Conservation (phyloP, 2,888 invertebrate species). For the Scaptomyza parva region DNA sequence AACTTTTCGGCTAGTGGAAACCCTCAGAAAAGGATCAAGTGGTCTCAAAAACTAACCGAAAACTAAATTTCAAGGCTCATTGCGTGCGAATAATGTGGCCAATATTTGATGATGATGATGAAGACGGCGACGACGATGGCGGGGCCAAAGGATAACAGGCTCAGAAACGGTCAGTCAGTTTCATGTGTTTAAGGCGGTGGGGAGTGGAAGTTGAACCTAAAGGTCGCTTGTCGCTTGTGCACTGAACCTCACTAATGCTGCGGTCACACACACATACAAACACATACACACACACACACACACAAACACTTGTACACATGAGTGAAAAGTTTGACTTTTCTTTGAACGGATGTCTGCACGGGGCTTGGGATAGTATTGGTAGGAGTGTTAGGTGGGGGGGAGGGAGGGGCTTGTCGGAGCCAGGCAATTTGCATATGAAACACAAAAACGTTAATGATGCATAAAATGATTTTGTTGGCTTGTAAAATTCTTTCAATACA, state of each 20-base stretch:
- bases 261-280: slow-evolving; percentile 56
- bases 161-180: slow-evolving; percentile 31
- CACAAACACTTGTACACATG: slow-evolving; percentile 24
- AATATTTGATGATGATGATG: slow-evolving; percentile 40
- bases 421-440: slow-evolving; percentile 76
- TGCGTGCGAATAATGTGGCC: slow-evolving; percentile 80
- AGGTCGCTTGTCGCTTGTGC: slow-evolving; percentile 52
- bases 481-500: slow-evolving; percentile 70
- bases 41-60: slow-evolving; percentile 72
- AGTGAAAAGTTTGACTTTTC: slow-evolving; percentile 74
- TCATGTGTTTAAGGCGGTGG: slow-evolving; percentile 14
- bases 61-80: slow-evolving; percentile 81
- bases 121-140: slow-evolving; percentile 2
- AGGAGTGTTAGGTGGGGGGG: neutral
- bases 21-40: slow-evolving; percentile 60
- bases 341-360: slow-evolving; percentile 62
- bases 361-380: neutral
- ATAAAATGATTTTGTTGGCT: slow-evolving; percentile 80
- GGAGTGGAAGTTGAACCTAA: slow-evolving; percentile 1
- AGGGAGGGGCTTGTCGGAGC: slow-evolving; percentile 8
- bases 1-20: slow-evolving; percentile 6
- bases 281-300: slow-evolving; percentile 24
- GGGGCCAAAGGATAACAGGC: slow-evolving; percentile 25
- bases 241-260: slow-evolving; percentile 76
- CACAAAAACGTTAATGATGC: slow-evolving; percentile 80